Evolutionary conservation across 2,888 invertebrate genomes (phyloP), one percentile per base, ranked within the genome.

Genomic region (Microplitis deprimator): DNA sequence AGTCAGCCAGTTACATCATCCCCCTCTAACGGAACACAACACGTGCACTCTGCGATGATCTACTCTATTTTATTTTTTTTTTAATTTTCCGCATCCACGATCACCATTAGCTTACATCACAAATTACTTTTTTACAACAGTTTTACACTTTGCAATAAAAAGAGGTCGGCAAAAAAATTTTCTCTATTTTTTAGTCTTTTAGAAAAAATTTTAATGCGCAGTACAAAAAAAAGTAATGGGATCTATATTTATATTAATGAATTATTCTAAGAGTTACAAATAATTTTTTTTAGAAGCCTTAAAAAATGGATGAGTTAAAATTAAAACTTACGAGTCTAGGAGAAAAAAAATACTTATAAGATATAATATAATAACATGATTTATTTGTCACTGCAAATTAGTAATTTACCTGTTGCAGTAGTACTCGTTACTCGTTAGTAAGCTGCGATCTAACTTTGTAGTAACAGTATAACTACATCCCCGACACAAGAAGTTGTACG

Each of bases 1-100:
- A 77, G 77, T 77, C 77, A 77, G 73, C 68, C 73, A 73, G 69
- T 77, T 74, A 68, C 68, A 73, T 65, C 77, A 77, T 77, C 72
- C 75, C 71, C 50, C 62, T 62, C 60, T 74, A 17, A 74, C 67
- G 59, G 8, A 50, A 50, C 13, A 50, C 50, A 50, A 50, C 50
- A 50, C 50, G 50, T 50, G 10, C 8, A 50, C 50, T 50, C 50
- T 8, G 50, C 50, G 13, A 13, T 50, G 64, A 75, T 75, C 74
- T 64, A 77, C 13, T 77, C 41, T 71, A 50, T 67, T 73, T 72
- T 70, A 75, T 77, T 73, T 69, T 74, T 73, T 77, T 70, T 73
- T 61, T 69, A 74, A 73, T 64, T 69, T 77, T 77, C 64, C 69
- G 73, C 77, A 73, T 73, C 69, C 73, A 10, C 69, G 77, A 62